Conservation (phyloP, 2,797 vertebrate species). For the Bucorvus abyssinicus region DNA sequence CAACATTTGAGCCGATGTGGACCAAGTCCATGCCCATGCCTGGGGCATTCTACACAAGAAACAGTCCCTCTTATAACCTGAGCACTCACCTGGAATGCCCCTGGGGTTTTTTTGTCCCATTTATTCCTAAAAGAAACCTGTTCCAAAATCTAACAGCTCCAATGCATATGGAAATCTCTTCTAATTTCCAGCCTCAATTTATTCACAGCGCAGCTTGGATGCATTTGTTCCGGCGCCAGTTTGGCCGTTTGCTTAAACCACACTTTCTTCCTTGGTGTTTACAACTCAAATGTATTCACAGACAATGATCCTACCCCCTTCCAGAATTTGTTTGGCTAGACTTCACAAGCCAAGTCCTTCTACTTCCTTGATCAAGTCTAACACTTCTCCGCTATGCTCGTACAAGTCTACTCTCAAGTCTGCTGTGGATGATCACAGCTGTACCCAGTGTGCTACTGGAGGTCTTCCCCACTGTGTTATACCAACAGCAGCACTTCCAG, state of each 20-base stretch:
- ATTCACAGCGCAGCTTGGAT: background rate
- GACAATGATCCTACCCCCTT: fast-evolving
- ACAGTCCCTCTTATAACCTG: background rate
- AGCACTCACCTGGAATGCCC: background rate
- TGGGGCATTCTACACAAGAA: background rate
- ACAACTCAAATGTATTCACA: background rate
- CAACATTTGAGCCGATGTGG: background rate
- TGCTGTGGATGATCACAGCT: background rate
- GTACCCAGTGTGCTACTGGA: background rate
- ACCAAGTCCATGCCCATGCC: background rate
- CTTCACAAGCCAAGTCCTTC: background rate
- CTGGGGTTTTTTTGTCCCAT: background rate
- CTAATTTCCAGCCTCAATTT: background rate
- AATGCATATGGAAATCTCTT: background rate
- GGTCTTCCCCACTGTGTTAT: background rate
- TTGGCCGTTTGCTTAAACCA: background rate
- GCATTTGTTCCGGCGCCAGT: background rate
- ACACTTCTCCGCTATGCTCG: background rate
- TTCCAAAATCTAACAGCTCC: background rate
- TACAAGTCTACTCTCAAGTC: background rate
- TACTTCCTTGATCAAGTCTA: background rate
- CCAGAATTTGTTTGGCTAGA: background rate
- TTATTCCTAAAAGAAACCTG: background rate
- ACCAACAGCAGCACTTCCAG: background rate
- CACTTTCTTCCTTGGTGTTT: background rate